phyloP scores from a whole-genome alignment of 2,888 invertebrate genomes.

The Metopia argyrocephala region DNA sequence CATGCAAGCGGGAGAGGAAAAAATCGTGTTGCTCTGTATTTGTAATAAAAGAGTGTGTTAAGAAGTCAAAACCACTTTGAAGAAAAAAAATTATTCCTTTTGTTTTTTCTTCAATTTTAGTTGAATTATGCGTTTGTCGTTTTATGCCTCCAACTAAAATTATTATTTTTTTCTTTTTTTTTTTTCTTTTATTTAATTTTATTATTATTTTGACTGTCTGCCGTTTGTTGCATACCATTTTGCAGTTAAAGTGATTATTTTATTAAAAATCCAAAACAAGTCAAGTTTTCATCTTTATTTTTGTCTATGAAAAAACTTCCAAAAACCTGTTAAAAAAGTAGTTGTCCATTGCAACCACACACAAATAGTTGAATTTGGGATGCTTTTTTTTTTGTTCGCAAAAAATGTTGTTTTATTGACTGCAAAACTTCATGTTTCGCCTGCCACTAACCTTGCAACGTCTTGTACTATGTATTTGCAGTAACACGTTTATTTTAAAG shows the following conservation, averaged over 20 bases:
- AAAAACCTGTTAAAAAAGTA: no score
- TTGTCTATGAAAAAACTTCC: constrained; percentile 15
- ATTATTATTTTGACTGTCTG: constrained; percentile 41
- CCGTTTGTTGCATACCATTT: constrained; percentile 52
- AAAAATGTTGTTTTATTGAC: constrained; percentile 41
- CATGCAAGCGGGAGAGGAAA: no score
- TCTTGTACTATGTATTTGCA: constrained; percentile 49
- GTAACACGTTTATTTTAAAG: constrained; percentile 29
- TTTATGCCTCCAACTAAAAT: no score
- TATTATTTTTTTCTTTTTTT: constrained; percentile 10
- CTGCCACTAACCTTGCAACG: constrained; percentile 43
- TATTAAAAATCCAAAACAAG: no score
- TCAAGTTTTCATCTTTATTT: not conserved
- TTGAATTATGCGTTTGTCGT: constrained; percentile 38
- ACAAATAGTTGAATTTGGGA: constrained; percentile 17
- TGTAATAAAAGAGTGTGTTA: constrained; percentile 40
- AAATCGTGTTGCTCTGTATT: no score
- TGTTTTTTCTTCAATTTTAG: constrained; percentile 46
- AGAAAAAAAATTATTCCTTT: constrained; percentile 27
- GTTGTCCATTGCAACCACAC: constrained; percentile 15
- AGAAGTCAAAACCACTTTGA: constrained; percentile 38
- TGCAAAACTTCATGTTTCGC: constrained; percentile 33
- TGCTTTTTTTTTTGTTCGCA: not conserved
- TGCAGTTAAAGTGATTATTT: constrained; percentile 30
- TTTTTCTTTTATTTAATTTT: constrained; percentile 9